phyloP scores from a whole-genome alignment of 2,888 invertebrate genomes.

The Gari tellinella region DNA sequence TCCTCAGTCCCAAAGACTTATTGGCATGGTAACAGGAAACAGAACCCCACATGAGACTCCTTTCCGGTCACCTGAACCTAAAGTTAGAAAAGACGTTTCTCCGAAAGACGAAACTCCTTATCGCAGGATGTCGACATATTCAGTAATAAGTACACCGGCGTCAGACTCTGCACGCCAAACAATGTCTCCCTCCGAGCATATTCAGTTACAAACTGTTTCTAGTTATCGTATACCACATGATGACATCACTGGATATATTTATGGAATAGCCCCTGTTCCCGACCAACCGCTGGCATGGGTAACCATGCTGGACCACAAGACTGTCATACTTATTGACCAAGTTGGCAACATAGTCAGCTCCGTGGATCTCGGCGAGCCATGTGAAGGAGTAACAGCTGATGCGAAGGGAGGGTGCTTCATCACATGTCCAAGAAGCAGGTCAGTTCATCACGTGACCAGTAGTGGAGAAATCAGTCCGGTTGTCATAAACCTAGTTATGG shows the following conservation, averaged over 20 bases:
- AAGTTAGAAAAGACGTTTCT: no score
- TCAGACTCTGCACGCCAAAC: no score
- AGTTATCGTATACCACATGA: neutral
- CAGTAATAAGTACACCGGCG: no score
- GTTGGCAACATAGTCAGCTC: constrained; percentile 18
- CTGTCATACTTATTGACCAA: constrained; percentile 24
- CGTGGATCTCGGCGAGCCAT: constrained; percentile 35
- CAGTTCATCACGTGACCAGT: constrained; percentile 24
- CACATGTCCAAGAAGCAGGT: constrained; percentile 36
- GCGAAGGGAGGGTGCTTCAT: constrained; percentile 42
- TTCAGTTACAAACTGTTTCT: no score
- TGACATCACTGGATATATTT: constrained; percentile 34
- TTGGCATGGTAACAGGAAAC: constrained; percentile 9
- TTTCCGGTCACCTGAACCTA: no score
- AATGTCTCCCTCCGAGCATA: no score
- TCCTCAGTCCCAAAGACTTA: constrained; percentile 14
- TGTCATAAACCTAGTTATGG: constrained; percentile 15
- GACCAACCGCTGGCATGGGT: constrained; percentile 37
- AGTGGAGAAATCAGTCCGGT: constrained; percentile 18
- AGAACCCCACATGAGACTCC: no score
- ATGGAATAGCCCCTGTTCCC: constrained; percentile 41
- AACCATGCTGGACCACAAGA: constrained; percentile 33
- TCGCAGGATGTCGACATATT: no score
- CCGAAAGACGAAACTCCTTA: no score
- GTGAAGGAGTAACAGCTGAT: constrained; percentile 40